Percentiles rank a stretch among this genome's conserved stretches.
phyloP scores from a whole-genome alignment of 1,140 invertebrate genomes.

The Drosophila rufa region DNA sequence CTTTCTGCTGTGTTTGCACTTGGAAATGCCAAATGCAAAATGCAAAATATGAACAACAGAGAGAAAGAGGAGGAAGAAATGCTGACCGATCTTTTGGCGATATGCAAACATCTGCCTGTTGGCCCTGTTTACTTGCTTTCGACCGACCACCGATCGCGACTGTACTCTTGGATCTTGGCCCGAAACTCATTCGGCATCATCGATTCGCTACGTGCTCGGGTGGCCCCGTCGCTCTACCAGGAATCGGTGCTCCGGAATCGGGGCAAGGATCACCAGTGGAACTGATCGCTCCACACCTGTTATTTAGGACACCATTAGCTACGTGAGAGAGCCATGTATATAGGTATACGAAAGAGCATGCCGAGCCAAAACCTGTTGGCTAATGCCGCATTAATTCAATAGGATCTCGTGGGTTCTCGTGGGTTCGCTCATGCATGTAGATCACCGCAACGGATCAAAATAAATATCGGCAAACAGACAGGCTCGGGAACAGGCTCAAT shows the following conservation, averaged over 20 bases:
- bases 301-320: constrained; percentile 72
- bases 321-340: constrained; percentile 34
- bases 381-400: constrained; percentile 76
- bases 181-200: constrained; percentile 34
- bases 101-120: constrained; percentile 73
- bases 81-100: constrained; percentile 61
- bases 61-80: constrained; percentile 47
- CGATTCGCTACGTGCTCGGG: constrained; percentile 69
- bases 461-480: constrained; percentile 31
- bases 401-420: constrained; percentile 41
- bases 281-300: constrained; percentile 78
- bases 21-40: constrained; percentile 66
- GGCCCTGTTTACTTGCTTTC: constrained; percentile 40
- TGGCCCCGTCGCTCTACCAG: constrained; percentile 14
- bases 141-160: constrained; percentile 29
- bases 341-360: neutral
- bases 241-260: constrained; percentile 38
- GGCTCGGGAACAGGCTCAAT: constrained; percentile 13
- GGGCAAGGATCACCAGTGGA: constrained; percentile 48
- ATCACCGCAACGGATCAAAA: constrained; percentile 58
- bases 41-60: constrained; percentile 62
- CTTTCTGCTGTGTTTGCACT: constrained; percentile 56
- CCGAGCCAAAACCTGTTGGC: constrained; percentile 64
- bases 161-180: constrained; percentile 25
- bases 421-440: constrained; percentile 60